phyloP scores from a whole-genome alignment of 2,888 invertebrate genomes.

The Macaria notata region DNA sequence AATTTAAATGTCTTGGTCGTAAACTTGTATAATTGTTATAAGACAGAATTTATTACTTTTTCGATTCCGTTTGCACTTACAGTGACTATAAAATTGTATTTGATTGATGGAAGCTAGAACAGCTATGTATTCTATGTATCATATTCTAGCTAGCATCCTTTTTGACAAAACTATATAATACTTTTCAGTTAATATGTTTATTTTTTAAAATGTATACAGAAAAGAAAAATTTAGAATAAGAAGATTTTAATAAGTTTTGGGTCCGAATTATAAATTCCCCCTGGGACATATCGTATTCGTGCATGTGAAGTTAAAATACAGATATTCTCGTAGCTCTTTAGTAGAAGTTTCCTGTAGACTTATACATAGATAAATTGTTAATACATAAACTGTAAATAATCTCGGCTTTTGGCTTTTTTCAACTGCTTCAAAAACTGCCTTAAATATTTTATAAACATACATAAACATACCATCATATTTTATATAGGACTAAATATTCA shows the following conservation, averaged over 20 bases:
- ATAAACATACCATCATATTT: conserved; percentile 4
- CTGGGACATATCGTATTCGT: conserved; percentile 13
- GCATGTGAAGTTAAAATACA: conserved; percentile 23
- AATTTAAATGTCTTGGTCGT: too few species aligned
- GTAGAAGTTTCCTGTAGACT: conserved; percentile 40
- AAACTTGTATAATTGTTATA: too few species aligned
- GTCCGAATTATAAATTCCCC: conserved; percentile 12
- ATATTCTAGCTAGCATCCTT: too few species aligned
- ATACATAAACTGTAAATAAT: conserved; percentile 4
- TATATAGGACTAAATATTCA: background rate
- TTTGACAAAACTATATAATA: too few species aligned
- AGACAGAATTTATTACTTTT: too few species aligned
- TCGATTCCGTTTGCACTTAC: too few species aligned
- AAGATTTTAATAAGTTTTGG: background rate
- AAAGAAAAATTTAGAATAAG: too few species aligned
- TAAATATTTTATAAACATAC: conserved; percentile 1
- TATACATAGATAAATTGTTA: conserved; percentile 17
- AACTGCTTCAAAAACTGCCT: conserved; percentile 11
- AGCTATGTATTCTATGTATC: too few species aligned
- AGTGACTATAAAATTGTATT: too few species aligned
- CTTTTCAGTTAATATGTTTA: too few species aligned
- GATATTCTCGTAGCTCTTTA: conserved; percentile 19
- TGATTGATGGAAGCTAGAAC: too few species aligned
- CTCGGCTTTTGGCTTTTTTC: conserved; percentile 11
- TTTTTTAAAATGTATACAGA: too few species aligned